These are phyloP conservation scores for Strigops habroptila DNA, from an alignment of 2,113 vertebrate genomes.

Conservation along the genomic window DNA sequence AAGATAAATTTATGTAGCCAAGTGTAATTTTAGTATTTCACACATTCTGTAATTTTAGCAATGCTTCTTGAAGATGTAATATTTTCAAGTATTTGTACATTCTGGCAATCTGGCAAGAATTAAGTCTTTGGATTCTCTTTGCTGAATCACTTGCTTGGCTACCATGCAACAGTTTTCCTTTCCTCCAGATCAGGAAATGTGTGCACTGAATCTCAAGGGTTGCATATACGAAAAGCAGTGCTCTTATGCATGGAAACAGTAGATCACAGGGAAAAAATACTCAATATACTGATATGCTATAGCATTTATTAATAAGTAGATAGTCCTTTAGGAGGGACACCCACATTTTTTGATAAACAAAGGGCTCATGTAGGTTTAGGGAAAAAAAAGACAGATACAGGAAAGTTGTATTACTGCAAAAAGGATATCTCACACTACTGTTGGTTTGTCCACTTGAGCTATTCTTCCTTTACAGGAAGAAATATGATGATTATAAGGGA, in stretches of 20 bases:
- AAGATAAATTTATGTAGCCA: neutral
- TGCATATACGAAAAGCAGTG: neutral
- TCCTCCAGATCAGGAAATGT: neutral
- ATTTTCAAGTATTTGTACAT: neutral
- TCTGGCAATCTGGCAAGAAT: slow-evolving; percentile 4
- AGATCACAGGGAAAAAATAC: neutral
- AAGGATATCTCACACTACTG: neutral
- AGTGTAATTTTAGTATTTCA: slow-evolving; percentile 4
- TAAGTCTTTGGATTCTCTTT: neutral
- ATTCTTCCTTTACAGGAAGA: neutral
- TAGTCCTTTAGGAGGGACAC: neutral
- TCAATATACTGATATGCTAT: neutral
- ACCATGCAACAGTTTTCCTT: neutral
- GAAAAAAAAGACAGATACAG: neutral
- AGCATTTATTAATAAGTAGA: neutral
- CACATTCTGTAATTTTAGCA: slow-evolving; percentile 2
- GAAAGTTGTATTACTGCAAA: neutral
- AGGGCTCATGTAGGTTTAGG: neutral
- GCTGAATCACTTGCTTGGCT: slow-evolving; percentile 39
- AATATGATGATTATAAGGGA: neutral
- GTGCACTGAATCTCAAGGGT: neutral
- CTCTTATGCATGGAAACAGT: neutral
- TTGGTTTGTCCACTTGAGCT: neutral
- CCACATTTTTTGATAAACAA: neutral
- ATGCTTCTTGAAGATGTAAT: neutral